Conservation (phyloP, 1,140 invertebrate genomes). For the Apis mellifera region DNA sequence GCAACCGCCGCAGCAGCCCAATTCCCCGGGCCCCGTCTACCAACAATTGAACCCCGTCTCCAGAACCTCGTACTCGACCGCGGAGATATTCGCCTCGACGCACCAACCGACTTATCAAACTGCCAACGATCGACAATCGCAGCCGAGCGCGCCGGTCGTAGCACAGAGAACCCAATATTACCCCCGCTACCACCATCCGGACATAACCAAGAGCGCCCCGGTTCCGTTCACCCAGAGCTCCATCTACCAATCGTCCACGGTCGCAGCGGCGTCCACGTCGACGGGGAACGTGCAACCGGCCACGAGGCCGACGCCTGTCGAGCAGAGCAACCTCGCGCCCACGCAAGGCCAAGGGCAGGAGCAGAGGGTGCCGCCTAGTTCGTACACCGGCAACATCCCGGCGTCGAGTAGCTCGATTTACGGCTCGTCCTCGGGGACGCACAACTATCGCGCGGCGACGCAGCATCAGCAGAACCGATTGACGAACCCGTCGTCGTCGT, state of each 20-base stretch:
- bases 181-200: slow-evolving; percentile 77
- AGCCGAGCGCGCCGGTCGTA: slow-evolving; percentile 60
- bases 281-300: slow-evolving; percentile 45
- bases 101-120: slow-evolving; percentile 68
- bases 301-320: slow-evolving; percentile 56
- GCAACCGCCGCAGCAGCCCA: slow-evolving; percentile 70
- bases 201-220: slow-evolving; percentile 77
- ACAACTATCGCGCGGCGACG: slow-evolving; percentile 48
- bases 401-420: slow-evolving; percentile 28
- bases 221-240: slow-evolving; percentile 72
- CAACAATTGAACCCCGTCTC: slow-evolving; percentile 74
- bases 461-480: slow-evolving; percentile 53
- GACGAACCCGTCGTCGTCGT: slow-evolving; percentile 18
- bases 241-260: slow-evolving; percentile 66
- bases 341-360: slow-evolving; percentile 55
- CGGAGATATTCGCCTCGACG: slow-evolving; percentile 67
- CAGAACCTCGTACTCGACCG: slow-evolving; percentile 66
- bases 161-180: slow-evolving; percentile 76
- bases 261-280: slow-evolving; percentile 54
- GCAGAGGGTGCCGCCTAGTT: slow-evolving; percentile 60
- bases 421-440: slow-evolving; percentile 41
- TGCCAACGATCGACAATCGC: slow-evolving; percentile 54
- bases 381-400: slow-evolving; percentile 21
- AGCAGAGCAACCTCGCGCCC: slow-evolving; percentile 53
- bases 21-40: slow-evolving; percentile 76